phyloP scores from a whole-genome alignment of 2,888 invertebrate genomes.

The Amphipoea lucens region DNA sequence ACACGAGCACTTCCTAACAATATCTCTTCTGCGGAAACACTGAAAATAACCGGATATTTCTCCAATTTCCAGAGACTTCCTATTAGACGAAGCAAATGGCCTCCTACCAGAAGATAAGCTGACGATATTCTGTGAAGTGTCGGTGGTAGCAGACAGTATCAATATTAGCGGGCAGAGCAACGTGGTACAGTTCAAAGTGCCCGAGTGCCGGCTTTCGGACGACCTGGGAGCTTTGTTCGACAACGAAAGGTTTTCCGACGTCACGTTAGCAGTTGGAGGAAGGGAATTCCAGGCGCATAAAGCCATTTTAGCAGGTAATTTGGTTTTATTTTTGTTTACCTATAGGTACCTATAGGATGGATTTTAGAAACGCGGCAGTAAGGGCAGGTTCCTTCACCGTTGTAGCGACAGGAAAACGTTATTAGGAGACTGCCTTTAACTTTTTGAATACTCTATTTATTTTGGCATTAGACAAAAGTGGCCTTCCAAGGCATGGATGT shows the following conservation, averaged over 20 bases:
- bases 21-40: neutral
- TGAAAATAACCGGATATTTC: conserved; percentile 18
- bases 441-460: conserved; percentile 2
- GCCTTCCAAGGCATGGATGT: neutral
- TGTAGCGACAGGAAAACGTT: neutral
- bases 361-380: neutral
- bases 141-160: conserved; percentile 99
- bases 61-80: conserved; percentile 94
- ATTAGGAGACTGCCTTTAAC: neutral
- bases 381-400: neutral
- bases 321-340: neutral
- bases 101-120: conserved; percentile 99
- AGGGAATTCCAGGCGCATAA: conserved; percentile 98
- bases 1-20: neutral
- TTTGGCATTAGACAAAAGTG: neutral
- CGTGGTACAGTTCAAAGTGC: conserved; percentile 99
- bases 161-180: conserved; percentile 99
- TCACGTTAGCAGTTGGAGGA: conserved; percentile 97
- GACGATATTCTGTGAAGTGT: conserved; percentile 99
- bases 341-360: neutral
- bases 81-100: conserved; percentile 99
- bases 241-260: conserved; percentile 99
- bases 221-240: conserved; percentile 99
- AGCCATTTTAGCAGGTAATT: conserved; percentile 97
- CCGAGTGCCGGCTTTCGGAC: conserved; percentile 97